phyloP scores from a whole-genome alignment of 1,140 invertebrate genomes.

The Aphis gossypii region DNA sequence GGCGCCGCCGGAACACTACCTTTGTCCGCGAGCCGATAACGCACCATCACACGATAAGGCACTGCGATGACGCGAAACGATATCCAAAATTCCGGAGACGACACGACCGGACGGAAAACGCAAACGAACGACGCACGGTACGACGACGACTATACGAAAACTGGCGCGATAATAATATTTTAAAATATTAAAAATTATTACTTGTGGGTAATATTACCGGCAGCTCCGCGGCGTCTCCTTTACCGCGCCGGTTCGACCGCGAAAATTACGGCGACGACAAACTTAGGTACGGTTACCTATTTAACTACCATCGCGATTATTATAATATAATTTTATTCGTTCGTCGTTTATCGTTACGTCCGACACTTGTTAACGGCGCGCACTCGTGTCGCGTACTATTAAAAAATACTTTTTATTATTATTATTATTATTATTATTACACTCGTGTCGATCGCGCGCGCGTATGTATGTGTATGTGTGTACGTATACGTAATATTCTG shows the following conservation, averaged over 20 bases:
- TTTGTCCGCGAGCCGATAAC: constrained; percentile 36
- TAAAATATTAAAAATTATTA: neutral
- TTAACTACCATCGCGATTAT: neutral
- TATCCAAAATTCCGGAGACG: neutral
- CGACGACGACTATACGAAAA: neutral
- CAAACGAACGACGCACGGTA: neutral
- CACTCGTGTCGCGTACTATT: neutral
- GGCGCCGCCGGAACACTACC: constrained; percentile 50
- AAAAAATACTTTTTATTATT: neutral
- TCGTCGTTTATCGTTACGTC: neutral
- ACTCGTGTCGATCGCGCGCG: neutral
- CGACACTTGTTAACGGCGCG: neutral
- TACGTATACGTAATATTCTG: neutral
- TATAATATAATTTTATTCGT: neutral
- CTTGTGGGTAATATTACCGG: too few relatives aligned
- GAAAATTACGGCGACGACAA: neutral
- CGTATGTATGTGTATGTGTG: too few relatives aligned
- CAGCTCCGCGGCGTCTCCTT: neutral
- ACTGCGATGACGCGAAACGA: neutral
- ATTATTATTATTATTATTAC: neutral
- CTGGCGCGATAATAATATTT: neutral
- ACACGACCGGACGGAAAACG: neutral
- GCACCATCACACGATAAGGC: constrained; percentile 41
- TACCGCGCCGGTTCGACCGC: too few relatives aligned
- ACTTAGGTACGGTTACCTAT: neutral